phyloP scores from a whole-genome alignment of 1,140 invertebrate genomes.

The Cotesia glomerata region DNA sequence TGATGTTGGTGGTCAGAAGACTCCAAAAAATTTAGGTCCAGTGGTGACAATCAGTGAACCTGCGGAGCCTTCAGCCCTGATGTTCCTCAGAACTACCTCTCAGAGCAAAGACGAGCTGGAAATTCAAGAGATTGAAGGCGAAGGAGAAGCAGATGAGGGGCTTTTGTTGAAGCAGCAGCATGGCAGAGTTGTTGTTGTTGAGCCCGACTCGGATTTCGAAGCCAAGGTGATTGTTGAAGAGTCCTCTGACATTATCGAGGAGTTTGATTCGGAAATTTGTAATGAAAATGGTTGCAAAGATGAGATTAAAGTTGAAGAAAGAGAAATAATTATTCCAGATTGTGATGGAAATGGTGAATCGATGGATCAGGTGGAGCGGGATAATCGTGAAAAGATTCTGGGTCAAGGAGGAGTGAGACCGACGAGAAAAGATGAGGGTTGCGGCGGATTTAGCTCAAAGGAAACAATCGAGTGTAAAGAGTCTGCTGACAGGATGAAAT shows the following conservation, averaged over 20 bases:
- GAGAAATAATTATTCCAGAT: background rate
- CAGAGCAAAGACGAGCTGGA: conserved; percentile 41
- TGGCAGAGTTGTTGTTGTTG: background rate
- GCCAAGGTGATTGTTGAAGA: conserved; percentile 1
- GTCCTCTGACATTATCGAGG: background rate
- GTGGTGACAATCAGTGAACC: conserved; percentile 44
- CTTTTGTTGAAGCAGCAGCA: background rate
- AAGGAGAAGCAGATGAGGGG: conserved; percentile 36
- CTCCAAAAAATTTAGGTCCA: background rate
- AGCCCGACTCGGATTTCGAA: conserved; percentile 16
- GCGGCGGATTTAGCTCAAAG: background rate
- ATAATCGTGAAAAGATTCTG: too few relatives aligned
- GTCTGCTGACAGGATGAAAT: conserved; percentile 37
- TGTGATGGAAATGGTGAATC: too few relatives aligned
- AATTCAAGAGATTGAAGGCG: conserved; percentile 55
- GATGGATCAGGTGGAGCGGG: too few relatives aligned
- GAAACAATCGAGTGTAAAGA: conserved; percentile 34
- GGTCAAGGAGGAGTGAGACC: conserved; percentile 9
- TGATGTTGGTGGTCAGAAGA: background rate
- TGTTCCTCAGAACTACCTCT: background rate
- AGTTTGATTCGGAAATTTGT: background rate
- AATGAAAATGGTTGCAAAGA: background rate
- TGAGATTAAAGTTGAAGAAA: conserved; percentile 18
- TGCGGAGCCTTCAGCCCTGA: conserved; percentile 39
- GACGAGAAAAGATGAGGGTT: conserved; percentile 40